Evolutionary conservation across 2,797 vertebrate species (phyloP).

Genomic region (Hyperoplus immaculatus): DNA sequence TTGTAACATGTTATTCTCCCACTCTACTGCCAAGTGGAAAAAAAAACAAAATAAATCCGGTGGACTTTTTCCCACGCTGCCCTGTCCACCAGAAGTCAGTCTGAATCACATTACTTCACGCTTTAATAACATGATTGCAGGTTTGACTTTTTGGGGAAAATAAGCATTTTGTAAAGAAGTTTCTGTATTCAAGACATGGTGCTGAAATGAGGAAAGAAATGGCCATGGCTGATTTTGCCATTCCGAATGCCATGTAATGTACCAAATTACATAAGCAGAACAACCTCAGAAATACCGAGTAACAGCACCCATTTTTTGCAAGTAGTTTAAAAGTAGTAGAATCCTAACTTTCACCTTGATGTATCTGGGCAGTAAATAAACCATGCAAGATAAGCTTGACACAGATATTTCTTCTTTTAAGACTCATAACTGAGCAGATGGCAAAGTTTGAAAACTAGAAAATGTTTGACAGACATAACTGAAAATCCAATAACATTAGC

Average conservation of each 20-base stretch:
- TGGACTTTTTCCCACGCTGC: constrained; percentile 39
- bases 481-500: constrained; percentile 3
- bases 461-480: not conserved
- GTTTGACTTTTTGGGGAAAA: constrained; percentile 44
- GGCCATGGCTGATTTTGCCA: constrained; percentile 12
- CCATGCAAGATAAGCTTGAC: not conserved
- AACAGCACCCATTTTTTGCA: not conserved
- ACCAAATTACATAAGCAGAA: not conserved
- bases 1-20: constrained; percentile 10
- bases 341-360: not conserved
- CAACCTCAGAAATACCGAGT: not conserved
- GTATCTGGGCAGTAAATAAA: not conserved
- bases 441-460: not conserved
- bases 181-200: constrained; percentile 32
- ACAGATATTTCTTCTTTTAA: not conserved
- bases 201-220: constrained; percentile 24
- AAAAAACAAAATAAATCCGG: not conserved
- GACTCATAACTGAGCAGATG: constrained; percentile 14
- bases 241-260: constrained; percentile 7
- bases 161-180: constrained; percentile 18
- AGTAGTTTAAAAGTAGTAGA: not conserved
- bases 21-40: constrained; percentile 8
- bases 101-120: constrained; percentile 43
- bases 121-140: constrained; percentile 60
- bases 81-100: constrained; percentile 26